Evolutionary conservation across 35 echinoderm and acorn worm genomes (phyloP).

Genomic region (Diadema setosum): DNA sequence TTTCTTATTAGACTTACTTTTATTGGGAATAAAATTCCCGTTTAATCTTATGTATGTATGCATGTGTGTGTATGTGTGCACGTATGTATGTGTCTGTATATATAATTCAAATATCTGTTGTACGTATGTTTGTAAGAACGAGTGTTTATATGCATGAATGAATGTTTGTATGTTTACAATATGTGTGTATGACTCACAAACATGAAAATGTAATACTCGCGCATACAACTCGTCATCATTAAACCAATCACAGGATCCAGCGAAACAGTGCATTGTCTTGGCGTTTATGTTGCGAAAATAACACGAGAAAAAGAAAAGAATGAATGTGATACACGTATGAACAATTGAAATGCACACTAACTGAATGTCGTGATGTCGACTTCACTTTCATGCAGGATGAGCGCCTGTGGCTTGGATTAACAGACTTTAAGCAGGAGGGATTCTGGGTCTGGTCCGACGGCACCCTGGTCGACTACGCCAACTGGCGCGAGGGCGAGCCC

Average conservation of each 20-base stretch:
- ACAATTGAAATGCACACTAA: too few relatives aligned
- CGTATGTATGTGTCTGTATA: neutral
- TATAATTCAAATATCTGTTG: neutral
- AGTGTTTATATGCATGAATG: neutral
- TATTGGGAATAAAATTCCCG: too few relatives aligned
- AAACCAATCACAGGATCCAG: too few relatives aligned
- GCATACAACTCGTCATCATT: too few relatives aligned
- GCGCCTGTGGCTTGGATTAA: neutral
- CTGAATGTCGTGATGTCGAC: too few relatives aligned
- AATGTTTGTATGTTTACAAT: neutral
- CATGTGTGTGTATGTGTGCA: neutral
- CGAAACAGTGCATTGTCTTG: too few relatives aligned
- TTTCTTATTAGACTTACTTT: too few relatives aligned
- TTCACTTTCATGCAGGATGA: neutral
- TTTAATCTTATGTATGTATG: neutral
- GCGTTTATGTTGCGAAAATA: too few relatives aligned
- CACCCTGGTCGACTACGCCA: neutral
- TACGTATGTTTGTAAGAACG: neutral
- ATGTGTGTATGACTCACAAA: neutral
- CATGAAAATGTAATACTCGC: too few relatives aligned
- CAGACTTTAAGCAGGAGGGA: neutral
- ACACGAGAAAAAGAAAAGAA: too few relatives aligned
- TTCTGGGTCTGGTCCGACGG: conserved; percentile 20
- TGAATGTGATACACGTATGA: too few relatives aligned
- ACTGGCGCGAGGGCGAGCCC: conserved; percentile 20